phyloP scores from a whole-genome alignment of 2,888 invertebrate species.

The Eupithecia exiguata region DNA sequence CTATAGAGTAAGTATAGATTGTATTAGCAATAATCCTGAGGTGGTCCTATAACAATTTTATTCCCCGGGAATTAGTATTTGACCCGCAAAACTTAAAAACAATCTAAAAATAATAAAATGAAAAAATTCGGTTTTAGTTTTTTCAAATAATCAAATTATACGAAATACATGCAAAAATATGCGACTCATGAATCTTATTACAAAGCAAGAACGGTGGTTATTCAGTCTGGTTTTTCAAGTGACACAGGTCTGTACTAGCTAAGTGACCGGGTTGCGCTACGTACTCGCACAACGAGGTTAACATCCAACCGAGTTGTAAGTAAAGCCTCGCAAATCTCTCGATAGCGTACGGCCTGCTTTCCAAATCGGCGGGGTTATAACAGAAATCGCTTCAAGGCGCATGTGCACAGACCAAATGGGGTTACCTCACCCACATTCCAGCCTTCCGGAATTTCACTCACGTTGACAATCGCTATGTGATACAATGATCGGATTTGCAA shows the following conservation, averaged over 20 bases:
- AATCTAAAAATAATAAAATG: too few relatives aligned
- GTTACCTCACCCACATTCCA: slow-evolving; percentile 80
- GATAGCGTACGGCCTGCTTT: slow-evolving; percentile 54
- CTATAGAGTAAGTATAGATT: too few relatives aligned
- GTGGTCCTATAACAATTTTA: too few relatives aligned
- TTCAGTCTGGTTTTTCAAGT: slow-evolving; percentile 17
- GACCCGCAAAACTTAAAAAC: too few relatives aligned
- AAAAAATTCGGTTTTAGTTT: too few relatives aligned
- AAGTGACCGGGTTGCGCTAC: slow-evolving; percentile 78
- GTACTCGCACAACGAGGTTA: slow-evolving; percentile 74
- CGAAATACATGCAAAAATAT: slow-evolving; percentile 1
- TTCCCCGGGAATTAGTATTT: too few relatives aligned
- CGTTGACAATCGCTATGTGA: slow-evolving; percentile 69
- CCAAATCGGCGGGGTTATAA: slow-evolving; percentile 67
- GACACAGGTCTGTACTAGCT: slow-evolving; percentile 52
- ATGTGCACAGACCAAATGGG: slow-evolving; percentile 76
- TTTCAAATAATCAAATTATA: too few relatives aligned
- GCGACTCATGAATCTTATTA: slow-evolving; percentile 13
- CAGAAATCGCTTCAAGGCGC: slow-evolving; percentile 76
- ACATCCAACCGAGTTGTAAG: slow-evolving; percentile 67
- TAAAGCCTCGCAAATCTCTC: slow-evolving; percentile 61
- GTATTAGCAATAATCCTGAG: too few relatives aligned
- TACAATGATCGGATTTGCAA: slow-evolving; percentile 63
- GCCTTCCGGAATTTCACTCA: slow-evolving; percentile 80
- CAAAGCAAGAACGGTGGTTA: slow-evolving; percentile 12